Percentiles rank a stretch among this genome's conserved stretches.
Evolutionary conservation across 2,888 invertebrate species (phyloP).

Genomic region (Ophion slaviceki): DNA sequence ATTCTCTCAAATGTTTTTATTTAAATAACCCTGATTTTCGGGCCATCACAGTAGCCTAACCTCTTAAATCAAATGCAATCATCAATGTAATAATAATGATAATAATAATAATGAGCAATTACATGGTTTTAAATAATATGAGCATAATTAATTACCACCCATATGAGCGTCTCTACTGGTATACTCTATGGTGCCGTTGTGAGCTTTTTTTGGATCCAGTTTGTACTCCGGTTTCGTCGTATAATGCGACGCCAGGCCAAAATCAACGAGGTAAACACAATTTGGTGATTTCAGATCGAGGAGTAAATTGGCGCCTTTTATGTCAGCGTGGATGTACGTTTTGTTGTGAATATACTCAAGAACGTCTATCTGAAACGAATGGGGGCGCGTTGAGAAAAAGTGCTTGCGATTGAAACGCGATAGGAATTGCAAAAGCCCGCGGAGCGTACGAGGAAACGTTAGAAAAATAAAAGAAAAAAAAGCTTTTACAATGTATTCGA

Average conservation of each 20-base stretch:
- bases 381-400: not conserved
- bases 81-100: no score
- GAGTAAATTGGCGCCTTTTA: slow-evolving; percentile 97
- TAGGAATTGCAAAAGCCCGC: no score
- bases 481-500: not conserved
- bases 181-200: slow-evolving; percentile 99
- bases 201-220: slow-evolving; percentile 95
- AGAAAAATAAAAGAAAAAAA: not conserved
- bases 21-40: no score
- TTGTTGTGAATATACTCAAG: slow-evolving; percentile 96
- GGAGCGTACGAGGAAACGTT: no score
- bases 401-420: not conserved
- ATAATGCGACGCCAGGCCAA: slow-evolving; percentile 93
- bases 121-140: not conserved
- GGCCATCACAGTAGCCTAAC: no score
- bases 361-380: slow-evolving; percentile 90
- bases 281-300: slow-evolving; percentile 88
- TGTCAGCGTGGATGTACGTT: slow-evolving; percentile 97
- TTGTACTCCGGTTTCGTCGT: slow-evolving; percentile 91
- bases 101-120: no score
- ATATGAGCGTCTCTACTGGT: slow-evolving; percentile 98
- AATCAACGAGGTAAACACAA: slow-evolving; percentile 96
- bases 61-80: no score
- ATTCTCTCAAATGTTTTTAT: no score
- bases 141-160: slow-evolving; percentile 84